Evolutionary conservation across 92 coral and sea anemone species (phyloP).

Genomic region (Galaxea fascicularis): DNA sequence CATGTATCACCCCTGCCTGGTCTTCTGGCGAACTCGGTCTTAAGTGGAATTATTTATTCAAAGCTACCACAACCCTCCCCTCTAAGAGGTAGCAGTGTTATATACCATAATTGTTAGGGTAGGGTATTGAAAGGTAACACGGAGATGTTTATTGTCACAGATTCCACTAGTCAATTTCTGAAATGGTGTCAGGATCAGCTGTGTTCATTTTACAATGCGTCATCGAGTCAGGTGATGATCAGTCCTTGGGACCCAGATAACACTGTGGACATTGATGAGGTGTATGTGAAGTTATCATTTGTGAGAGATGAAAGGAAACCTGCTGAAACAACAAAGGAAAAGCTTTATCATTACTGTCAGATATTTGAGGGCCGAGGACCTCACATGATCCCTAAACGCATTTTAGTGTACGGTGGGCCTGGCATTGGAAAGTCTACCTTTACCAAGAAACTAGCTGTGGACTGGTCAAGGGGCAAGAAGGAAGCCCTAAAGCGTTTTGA

Average conservation of each 20-base stretch:
- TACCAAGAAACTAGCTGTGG: constrained; percentile 3
- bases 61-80: no score
- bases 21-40: no score
- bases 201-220: neutral
- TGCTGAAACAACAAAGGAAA: neutral
- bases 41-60: no score
- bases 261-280: constrained; percentile 15
- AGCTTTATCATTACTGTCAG: neutral
- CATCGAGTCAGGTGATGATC: neutral
- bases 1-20: no score
- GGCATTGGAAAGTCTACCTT: constrained; percentile 20
- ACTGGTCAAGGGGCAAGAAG: constrained; percentile 3
- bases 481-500: neutral
- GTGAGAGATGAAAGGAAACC: neutral
- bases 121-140: no score
- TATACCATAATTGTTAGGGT: no score
- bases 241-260: constrained; percentile 19
- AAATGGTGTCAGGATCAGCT: neutral
- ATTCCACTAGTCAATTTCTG: neutral
- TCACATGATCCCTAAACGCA: neutral
- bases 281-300: neutral
- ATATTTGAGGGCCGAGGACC: neutral
- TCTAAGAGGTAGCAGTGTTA: no score
- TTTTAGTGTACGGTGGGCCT: neutral
- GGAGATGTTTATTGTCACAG: neutral